These are phyloP conservation scores for Ferdinandea cuprea DNA, from an alignment of 2,888 invertebrate genomes.

Conservation along the genomic window DNA sequence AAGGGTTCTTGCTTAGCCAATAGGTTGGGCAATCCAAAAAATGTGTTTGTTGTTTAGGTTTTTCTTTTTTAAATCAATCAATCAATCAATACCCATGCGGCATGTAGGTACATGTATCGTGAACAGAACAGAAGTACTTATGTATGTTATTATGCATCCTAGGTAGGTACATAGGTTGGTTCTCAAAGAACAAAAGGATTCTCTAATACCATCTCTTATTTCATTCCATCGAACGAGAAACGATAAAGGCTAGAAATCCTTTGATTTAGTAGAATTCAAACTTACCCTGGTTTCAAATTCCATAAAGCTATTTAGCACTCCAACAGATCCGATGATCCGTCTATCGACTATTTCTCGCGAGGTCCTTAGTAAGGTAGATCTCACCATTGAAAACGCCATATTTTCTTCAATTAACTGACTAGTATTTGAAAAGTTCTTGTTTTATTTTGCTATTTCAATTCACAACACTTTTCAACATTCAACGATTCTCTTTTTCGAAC, in stretches of 20 bases:
- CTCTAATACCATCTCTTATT: no score
- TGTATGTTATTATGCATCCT: no score
- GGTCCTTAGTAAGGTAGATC: constrained; percentile 43
- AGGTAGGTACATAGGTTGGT: no score
- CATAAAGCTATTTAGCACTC: constrained; percentile 35
- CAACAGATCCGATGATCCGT: constrained; percentile 43
- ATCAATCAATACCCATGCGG: no score
- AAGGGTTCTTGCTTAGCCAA: no score
- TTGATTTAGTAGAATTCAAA: background rate
- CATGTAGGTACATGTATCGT: no score
- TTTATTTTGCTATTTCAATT: background rate
- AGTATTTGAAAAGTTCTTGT: background rate
- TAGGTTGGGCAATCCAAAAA: no score
- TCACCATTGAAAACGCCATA: constrained; percentile 48
- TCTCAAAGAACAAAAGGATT: no score
- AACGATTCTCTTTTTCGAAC: no score
- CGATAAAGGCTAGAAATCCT: background rate
- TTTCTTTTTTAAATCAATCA: no score
- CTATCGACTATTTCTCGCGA: constrained; percentile 56
- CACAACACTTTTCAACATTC: background rate
- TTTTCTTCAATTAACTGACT: background rate
- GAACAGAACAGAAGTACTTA: no score
- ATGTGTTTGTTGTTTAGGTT: no score
- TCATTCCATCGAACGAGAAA: background rate
- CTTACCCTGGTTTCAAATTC: constrained; percentile 42